phyloP scores from a whole-genome alignment of 2,888 invertebrate genomes.

The Habroteleia sp. region DNA sequence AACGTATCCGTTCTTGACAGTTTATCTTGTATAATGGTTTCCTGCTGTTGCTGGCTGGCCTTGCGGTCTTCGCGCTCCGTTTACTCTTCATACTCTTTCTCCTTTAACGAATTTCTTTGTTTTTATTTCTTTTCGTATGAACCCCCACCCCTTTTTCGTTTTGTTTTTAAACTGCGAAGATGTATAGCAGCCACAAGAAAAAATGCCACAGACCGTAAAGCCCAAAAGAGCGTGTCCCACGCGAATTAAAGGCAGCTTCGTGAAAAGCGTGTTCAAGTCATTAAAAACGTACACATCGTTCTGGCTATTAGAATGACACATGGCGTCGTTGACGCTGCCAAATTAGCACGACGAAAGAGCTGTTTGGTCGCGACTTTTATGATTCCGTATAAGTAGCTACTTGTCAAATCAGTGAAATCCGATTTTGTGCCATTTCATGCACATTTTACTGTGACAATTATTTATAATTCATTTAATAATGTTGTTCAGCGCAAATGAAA shows the following conservation, averaged over 20 bases:
- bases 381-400: neutral
- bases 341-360: constrained; percentile 77
- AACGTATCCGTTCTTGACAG: constrained; percentile 52
- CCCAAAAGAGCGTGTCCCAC: constrained; percentile 72
- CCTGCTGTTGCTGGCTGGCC: constrained; percentile 51
- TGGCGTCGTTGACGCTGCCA: constrained; percentile 78
- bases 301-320: constrained; percentile 79
- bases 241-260: constrained; percentile 72
- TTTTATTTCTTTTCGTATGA: constrained; percentile 24
- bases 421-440: too few species aligned
- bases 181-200: constrained; percentile 54
- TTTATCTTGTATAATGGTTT: constrained; percentile 62
- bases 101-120: constrained; percentile 11
- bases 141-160: neutral
- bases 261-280: constrained; percentile 68
- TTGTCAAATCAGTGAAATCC: constrained; percentile 32
- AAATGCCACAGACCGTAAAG: constrained; percentile 70
- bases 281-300: constrained; percentile 74
- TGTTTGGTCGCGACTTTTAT: constrained; percentile 14
- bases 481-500: too few species aligned
- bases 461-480: too few species aligned
- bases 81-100: constrained; percentile 44
- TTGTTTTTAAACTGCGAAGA: constrained; percentile 22
- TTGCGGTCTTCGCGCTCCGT: constrained; percentile 61
- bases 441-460: too few species aligned